Percentiles rank a stretch among this genome's conserved stretches.
Evolutionary conservation across 2,888 invertebrate genomes (phyloP).

Genomic region (Euproctis similis): DNA sequence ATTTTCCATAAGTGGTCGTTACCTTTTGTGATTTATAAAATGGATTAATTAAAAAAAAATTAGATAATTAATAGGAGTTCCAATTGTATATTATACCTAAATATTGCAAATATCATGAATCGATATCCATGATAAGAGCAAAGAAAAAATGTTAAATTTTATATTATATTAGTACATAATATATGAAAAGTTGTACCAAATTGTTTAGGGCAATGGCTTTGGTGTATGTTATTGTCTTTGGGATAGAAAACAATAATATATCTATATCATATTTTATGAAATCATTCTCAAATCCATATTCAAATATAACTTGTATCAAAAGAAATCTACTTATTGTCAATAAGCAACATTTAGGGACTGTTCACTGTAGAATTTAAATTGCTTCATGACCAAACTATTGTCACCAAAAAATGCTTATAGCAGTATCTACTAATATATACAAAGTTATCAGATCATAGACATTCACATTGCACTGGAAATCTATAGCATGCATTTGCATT

Average conservation of each 20-base stretch:
- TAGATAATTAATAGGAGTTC: conserved; percentile 74
- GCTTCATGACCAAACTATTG: too few species aligned
- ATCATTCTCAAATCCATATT: too few species aligned
- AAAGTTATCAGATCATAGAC: too few species aligned
- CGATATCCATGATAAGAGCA: conserved; percentile 30
- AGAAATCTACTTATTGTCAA: too few species aligned
- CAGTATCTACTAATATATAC: too few species aligned
- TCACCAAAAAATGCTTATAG: too few species aligned
- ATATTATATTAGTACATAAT: conserved; percentile 20
- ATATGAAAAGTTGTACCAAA: conserved; percentile 29
- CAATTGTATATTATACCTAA: conserved; percentile 74
- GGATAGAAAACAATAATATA: conserved; percentile 2
- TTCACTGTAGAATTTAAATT: too few species aligned
- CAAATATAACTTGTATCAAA: too few species aligned
- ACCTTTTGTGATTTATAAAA: conserved; percentile 69
- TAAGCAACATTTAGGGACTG: too few species aligned
- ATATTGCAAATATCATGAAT: conserved; percentile 52
- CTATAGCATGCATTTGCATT: too few species aligned
- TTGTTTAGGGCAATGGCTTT: conserved; percentile 21
- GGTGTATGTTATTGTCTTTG: conserved; percentile 13
- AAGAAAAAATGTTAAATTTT: conserved; percentile 26
- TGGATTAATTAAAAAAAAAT: conserved; percentile 43
- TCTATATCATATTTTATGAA: conserved; percentile 4
- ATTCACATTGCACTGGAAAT: too few species aligned
- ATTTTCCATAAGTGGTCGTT: conserved; percentile 54